Conservation (phyloP, 2,113 vertebrate species). For the Indicator indicator region DNA sequence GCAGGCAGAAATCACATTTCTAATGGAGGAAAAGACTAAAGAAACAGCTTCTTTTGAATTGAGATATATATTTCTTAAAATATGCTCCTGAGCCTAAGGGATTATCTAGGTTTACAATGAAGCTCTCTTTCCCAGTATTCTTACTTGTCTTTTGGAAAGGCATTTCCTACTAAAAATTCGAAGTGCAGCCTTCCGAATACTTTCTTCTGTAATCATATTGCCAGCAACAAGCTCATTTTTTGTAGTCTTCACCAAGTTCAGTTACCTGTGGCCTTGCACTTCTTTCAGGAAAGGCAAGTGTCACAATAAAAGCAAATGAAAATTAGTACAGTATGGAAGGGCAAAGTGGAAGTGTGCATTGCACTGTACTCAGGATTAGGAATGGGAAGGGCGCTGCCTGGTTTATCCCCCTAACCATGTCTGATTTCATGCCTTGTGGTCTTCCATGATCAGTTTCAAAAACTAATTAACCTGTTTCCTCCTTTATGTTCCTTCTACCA, state of each 20-base stretch:
- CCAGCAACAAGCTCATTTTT: not conserved
- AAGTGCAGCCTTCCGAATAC: not conserved
- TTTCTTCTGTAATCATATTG: not conserved
- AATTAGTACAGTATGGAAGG: accelerated
- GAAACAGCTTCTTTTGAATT: not conserved
- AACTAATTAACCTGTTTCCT: not conserved
- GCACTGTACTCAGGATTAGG: not conserved
- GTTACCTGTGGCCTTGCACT: not conserved
- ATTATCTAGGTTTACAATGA: not conserved
- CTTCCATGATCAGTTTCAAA: not conserved
- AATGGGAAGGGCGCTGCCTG: not conserved
- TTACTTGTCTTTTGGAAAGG: not conserved
- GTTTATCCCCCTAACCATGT: not conserved
- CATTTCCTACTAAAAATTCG: not conserved
- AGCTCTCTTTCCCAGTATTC: not conserved
- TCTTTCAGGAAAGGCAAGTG: not conserved
- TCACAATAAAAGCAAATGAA: not conserved
- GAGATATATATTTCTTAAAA: not conserved
- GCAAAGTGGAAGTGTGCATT: not conserved
- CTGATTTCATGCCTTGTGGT: not conserved
- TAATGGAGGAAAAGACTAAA: not conserved
- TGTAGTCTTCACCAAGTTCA: not conserved
- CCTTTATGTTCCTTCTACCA: not conserved
- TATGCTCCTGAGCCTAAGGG: not conserved
- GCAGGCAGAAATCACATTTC: not conserved